These are phyloP conservation scores for Sinosuthora webbiana DNA, from an alignment of 2,113 vertebrate species.

Conservation along the genomic window DNA sequence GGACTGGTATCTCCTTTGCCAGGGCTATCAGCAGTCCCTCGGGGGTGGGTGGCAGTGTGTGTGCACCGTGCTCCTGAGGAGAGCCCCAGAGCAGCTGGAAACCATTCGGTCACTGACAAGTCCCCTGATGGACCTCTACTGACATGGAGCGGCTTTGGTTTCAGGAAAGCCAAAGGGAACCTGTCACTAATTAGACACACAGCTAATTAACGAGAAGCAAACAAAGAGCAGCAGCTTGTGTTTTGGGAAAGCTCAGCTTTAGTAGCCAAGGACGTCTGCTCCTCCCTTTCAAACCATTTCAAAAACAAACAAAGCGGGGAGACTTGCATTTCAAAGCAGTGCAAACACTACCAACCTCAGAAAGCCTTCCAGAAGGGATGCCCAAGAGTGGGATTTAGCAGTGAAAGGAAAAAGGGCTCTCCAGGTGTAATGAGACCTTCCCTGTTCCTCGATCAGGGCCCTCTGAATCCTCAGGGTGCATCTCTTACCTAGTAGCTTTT, in stretches of 20 bases:
- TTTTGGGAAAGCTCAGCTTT: slow-evolving; percentile 66
- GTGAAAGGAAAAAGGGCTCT: slow-evolving; percentile 49
- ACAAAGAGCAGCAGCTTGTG: slow-evolving; percentile 65
- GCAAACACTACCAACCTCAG: slow-evolving; percentile 46
- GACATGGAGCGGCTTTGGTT: slow-evolving; percentile 57
- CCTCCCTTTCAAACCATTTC: slow-evolving; percentile 45
- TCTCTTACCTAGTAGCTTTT: slow-evolving; percentile 4
- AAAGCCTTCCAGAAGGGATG: slow-evolving; percentile 19
- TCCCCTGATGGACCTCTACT: slow-evolving; percentile 58
- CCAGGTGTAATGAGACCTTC: slow-evolving; percentile 32
- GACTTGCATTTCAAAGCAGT: slow-evolving; percentile 57
- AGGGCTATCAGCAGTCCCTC: not conserved
- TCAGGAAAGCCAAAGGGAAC: slow-evolving; percentile 67
- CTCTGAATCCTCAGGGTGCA: not conserved
- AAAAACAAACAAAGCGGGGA: slow-evolving; percentile 60
- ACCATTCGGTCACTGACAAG: slow-evolving; percentile 59
- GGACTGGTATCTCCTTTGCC: not conserved
- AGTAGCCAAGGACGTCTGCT: slow-evolving; percentile 42
- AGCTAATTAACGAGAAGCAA: slow-evolving; percentile 71
- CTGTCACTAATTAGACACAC: slow-evolving; percentile 72
- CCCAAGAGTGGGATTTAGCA: slow-evolving; percentile 42
- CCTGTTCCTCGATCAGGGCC: not conserved
- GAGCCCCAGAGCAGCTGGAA: slow-evolving; percentile 56
- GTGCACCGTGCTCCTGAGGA: not conserved
- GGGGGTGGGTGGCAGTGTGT: not conserved